phyloP scores from a whole-genome alignment of 2,113 vertebrate genomes.

The Turnix velox region DNA sequence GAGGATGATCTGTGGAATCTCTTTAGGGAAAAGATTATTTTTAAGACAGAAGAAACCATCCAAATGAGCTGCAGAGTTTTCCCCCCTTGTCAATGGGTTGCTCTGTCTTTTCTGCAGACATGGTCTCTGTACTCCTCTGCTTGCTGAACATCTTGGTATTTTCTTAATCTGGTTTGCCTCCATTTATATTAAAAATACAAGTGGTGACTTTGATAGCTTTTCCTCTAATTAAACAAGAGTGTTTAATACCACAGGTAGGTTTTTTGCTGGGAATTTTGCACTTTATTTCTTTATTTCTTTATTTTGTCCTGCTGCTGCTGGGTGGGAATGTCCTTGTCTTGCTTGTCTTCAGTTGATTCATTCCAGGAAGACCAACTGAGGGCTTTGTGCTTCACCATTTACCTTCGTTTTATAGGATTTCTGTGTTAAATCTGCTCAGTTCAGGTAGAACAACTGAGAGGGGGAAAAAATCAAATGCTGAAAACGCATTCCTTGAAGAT shows the following conservation, averaged over 20 bases:
- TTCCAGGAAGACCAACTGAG: not conserved
- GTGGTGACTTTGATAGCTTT: not conserved
- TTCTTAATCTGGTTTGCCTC: not conserved
- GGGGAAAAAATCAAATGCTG: not conserved
- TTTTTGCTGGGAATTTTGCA: not conserved
- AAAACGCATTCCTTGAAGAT: not conserved
- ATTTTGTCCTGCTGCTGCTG: too few species aligned
- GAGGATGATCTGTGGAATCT: not conserved
- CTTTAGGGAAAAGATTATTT: not conserved
- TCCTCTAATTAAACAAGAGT: not conserved
- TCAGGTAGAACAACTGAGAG: not conserved
- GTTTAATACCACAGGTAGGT: not conserved
- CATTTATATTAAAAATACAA: not conserved
- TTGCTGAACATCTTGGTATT: not conserved
- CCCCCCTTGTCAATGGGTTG: not conserved
- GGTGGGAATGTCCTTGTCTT: not conserved
- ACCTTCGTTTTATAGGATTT: not conserved
- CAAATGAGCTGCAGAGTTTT: fast-evolving
- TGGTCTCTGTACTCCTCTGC: not conserved
- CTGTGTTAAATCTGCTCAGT: not conserved
- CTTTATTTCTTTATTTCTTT: not conserved
- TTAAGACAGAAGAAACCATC: not conserved
- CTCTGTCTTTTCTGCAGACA: not conserved
- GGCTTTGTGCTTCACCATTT: not conserved
- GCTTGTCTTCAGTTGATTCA: not conserved